These are phyloP conservation scores for Peromyscus melanophrys DNA, from an alignment of 2,797 vertebrate species.

Conservation along the genomic window DNA sequence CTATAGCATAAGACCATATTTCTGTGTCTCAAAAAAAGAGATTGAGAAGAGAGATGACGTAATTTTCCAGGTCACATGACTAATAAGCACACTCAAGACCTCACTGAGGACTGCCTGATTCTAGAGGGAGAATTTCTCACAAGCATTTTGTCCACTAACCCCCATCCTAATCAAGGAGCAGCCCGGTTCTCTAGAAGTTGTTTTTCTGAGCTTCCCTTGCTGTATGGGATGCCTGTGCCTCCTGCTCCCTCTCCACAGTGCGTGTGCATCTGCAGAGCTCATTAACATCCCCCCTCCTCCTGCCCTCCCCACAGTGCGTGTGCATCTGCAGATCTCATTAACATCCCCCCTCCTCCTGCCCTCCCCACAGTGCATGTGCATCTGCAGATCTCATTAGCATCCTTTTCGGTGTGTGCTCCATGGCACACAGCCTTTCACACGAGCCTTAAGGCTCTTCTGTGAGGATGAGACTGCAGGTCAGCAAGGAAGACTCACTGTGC, in stretches of 20 bases:
- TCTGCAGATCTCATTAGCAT: background rate
- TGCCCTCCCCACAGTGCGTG: background rate
- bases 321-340: background rate
- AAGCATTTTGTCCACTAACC: background rate
- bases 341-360: background rate
- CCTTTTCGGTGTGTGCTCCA: background rate
- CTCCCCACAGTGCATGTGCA: background rate
- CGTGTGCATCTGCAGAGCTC: background rate
- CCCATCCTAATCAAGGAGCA: background rate
- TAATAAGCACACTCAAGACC: background rate
- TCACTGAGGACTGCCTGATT: background rate
- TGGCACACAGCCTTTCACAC: background rate
- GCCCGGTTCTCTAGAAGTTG: background rate
- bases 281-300: background rate
- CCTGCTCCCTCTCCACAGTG: background rate
- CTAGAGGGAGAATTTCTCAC: background rate
- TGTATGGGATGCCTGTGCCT: background rate
- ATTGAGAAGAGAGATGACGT: background rate
- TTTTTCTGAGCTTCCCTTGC: background rate
- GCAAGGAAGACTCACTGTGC: background rate
- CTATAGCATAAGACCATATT: background rate
- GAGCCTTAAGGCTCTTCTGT: background rate
- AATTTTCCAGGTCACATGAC: background rate
- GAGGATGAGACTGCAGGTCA: background rate
- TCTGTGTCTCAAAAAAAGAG: background rate